A percentile compares a stretch with the other conserved stretches of the same genome.
phyloP scores from a whole-genome alignment of 2,888 invertebrate genomes.

The Lottia scabra region DNA sequence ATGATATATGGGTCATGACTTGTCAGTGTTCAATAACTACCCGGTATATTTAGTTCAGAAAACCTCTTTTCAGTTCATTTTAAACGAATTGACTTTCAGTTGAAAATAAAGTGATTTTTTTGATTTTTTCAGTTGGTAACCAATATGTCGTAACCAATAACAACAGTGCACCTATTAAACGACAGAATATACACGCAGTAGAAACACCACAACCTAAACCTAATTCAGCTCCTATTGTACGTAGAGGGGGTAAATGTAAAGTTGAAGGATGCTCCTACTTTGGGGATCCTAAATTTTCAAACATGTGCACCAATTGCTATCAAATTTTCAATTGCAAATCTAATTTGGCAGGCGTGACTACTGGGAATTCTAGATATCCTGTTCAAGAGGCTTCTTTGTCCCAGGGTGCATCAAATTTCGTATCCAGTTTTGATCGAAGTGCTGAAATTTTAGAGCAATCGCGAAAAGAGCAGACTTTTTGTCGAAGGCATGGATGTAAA shows the following conservation, averaged over 20 bases:
- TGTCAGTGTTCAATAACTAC: too few relatives aligned
- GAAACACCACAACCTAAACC: not conserved
- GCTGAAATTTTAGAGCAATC: constrained; percentile 29
- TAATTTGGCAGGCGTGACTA: too few relatives aligned
- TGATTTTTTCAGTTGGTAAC: too few relatives aligned
- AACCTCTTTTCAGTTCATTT: too few relatives aligned
- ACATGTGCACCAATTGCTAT: constrained; percentile 39
- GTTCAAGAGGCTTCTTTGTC: not conserved
- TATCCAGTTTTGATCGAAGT: constrained; percentile 30
- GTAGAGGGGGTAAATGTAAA: not conserved
- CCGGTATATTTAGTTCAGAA: too few relatives aligned
- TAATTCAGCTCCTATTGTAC: not conserved
- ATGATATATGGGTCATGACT: too few relatives aligned
- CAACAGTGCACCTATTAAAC: constrained; percentile 2
- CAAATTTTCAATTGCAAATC: not conserved
- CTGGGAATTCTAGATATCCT: too few relatives aligned
- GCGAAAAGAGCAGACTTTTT: constrained; percentile 31
- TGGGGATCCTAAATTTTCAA: constrained; percentile 37
- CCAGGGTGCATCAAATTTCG: not conserved
- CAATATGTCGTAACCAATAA: too few relatives aligned
- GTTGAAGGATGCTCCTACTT: constrained; percentile 32
- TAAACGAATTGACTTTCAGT: too few relatives aligned
- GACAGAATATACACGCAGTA: not conserved
- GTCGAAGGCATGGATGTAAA: constrained; percentile 25
- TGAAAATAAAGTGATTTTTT: too few relatives aligned